Evolutionary conservation across 1,140 invertebrate genomes (phyloP).

Genomic region (Platyscapa corneri): DNA sequence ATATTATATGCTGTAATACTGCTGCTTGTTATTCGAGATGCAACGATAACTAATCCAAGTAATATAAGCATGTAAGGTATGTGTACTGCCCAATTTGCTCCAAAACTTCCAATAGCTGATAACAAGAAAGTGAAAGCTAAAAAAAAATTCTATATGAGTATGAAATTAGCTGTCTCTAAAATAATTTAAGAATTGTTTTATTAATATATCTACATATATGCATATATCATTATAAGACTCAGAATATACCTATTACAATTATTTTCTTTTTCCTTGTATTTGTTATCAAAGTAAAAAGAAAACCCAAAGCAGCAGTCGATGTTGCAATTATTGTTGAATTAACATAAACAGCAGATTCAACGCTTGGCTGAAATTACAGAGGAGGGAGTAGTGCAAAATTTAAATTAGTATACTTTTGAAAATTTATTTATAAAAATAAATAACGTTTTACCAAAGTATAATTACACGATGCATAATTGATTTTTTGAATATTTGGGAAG

Average conservation of each 20-base stretch:
- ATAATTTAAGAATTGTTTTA: background rate
- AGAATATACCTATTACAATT: conserved; percentile 62
- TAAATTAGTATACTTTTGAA: background rate
- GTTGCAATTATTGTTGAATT: conserved; percentile 69
- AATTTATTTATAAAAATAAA: background rate
- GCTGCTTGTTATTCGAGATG: conserved; percentile 64
- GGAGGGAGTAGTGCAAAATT: background rate
- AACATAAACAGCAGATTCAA: conserved; percentile 62
- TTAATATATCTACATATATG: background rate
- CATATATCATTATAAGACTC: too few species aligned
- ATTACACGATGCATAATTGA: conserved; percentile 47
- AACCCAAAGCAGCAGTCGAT: conserved; percentile 62
- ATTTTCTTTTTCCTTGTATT: conserved; percentile 60
- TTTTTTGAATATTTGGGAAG: conserved; percentile 53
- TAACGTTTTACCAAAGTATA: conserved; percentile 45
- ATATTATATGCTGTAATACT: conserved; percentile 60
- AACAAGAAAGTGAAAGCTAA: conserved; percentile 62
- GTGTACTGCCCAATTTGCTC: conserved; percentile 67
- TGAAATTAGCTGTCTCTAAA: too few species aligned
- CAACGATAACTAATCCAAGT: conserved; percentile 64
- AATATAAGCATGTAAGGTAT: conserved; percentile 67
- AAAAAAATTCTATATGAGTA: conserved; percentile 50
- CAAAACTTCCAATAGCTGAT: conserved; percentile 65
- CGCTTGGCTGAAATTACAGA: conserved; percentile 62
- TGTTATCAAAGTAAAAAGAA: conserved; percentile 58